Base-by-base conservation (phyloP, 2,113 vertebrate species). In the Sapayoa aenigma region DNA sequence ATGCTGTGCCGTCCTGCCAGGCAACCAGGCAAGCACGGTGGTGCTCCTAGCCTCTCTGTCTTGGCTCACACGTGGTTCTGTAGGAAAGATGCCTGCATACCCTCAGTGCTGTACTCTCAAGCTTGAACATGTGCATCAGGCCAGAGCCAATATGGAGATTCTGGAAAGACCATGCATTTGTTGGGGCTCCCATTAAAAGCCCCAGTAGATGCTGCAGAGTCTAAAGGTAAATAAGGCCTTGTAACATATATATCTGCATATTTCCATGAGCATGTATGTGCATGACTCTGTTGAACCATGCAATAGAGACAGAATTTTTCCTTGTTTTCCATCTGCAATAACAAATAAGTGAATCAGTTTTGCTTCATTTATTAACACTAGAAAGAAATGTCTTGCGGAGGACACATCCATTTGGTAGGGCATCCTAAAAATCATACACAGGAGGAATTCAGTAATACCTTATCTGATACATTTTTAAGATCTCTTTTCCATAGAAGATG, bases 71-170 rank as follows among this genome's bases (percentile, higher is more conserved):
- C 12, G 41, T 1, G 1, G 35, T 14, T 79, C 47, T 46, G 35
- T 31, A 24, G 39, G n/a, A 23, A 53, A 8, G 27, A 7, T 63
- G n/a, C 25, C 53, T 52, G 20, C 47, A 44, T 1, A 2, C 16
- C 16, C 28, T 53, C 31, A 22, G 5, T 7, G 16, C 35, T 68
- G 35, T 5, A 1, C n/a, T 77, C 22, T 46, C 65, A 35, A 24
- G 23, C 56, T 31, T 44, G 56, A 31, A 24, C 9, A 62, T 39
- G 41, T 1, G 2, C 24, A 35, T 4, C 24, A 71, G 21, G 20
- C 24, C 37, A 67, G 46, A 62, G 37, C 1, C 0, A 1, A 3
- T 41, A 35, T 1, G 0, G 12, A 19, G 14, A 6, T 33, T 68
- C 24, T 28, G 23, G 65, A 24, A 80, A 56, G 41, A 52, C n/a